A percentile compares a stretch with the other conserved stretches of the same genome.
phyloP scores from a whole-genome alignment of 2,113 vertebrate genomes.

The Hippocampus comes region DNA sequence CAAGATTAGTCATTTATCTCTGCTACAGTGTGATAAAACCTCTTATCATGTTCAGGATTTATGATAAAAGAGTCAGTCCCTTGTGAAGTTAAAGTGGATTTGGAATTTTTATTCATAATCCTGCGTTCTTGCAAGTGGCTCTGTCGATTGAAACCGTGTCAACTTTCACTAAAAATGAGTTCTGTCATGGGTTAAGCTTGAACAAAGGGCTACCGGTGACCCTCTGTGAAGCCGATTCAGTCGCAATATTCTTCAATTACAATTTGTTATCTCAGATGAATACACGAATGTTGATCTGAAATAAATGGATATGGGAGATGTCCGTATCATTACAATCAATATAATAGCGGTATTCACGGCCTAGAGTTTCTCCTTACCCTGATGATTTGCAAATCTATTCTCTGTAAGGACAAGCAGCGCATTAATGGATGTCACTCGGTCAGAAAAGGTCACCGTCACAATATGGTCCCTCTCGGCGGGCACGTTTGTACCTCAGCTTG shows the following conservation, averaged over 20 bases:
- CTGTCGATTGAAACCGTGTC: not conserved
- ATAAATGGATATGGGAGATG: conserved; percentile 28
- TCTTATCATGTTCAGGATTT: conserved; percentile 25
- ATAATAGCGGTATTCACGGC: conserved; percentile 40
- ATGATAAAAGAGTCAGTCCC: conserved; percentile 18
- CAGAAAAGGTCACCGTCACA: conserved; percentile 45
- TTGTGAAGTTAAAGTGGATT: conserved; percentile 12
- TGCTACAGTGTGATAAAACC: conserved; percentile 12
- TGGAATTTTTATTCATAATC: conserved; percentile 9
- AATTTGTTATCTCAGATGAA: conserved; percentile 28
- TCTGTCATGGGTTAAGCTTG: conserved; percentile 14
- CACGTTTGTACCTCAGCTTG: conserved; percentile 35
- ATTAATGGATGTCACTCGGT: conserved; percentile 39
- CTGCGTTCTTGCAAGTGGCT: not conserved
- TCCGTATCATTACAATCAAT: conserved; percentile 32
- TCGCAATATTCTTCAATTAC: conserved; percentile 29
- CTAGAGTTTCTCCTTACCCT: conserved; percentile 31
- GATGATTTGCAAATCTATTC: conserved; percentile 45
- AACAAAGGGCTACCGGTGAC: conserved; percentile 14
- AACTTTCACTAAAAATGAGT: conserved; percentile 9
- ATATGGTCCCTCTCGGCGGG: conserved; percentile 31
- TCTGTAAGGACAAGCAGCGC: conserved; percentile 33
- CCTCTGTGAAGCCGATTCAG: conserved; percentile 3
- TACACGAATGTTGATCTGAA: conserved; percentile 29
- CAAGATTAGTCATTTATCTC: not conserved